Base-by-base conservation (phyloP, 2,113 vertebrate species). In the Lagenorhynchus albirostris region DNA sequence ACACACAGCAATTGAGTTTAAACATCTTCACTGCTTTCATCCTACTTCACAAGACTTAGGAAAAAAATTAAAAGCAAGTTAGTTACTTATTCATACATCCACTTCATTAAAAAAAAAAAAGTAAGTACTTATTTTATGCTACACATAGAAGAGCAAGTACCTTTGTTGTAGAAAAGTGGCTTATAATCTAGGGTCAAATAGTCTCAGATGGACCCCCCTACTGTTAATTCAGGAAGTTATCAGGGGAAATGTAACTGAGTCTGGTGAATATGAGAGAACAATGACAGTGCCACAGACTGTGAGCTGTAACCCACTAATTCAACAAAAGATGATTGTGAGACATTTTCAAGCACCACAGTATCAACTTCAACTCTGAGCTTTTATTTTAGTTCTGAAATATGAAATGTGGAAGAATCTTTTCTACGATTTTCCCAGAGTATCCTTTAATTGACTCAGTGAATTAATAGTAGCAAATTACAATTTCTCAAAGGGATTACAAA, bases 361-460 rank as follows among this genome's bases (percentile, higher is more conserved):
- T 71, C 62, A n/a, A 60, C 71, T 81, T 70, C 33, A 80, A 79
- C 26, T 60, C 84, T 18, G 33, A n/a, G 58, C 53, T 83, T 95
- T 86, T 91, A 76, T 80, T 92, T 89, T 95, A 87, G 63, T 93
- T 94, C 12, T 70, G 79, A 98, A 83, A 68, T 62, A 76, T 4
- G 36, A 76, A 88, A 91, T 89, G 70, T 80, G 41, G 29, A 38
- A 68, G 81, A 26, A 29, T 76, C 29, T 60, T 87, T 82, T 26
- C 63, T 63, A 0, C 92, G 71, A 73, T 94, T 94, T 91, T 96
- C 65, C 50, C 38, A 53, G 33, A 91, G 41, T 88, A 41, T 68
- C 89, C 70, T 89, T 95, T 84, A 89, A 74, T 96, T 95, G 70
- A 96, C 70, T 91, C 50, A 26, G 50, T 93, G 77, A 93, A 84